Evolutionary conservation across 2,113 vertebrate genomes (phyloP), one percentile per base, ranked within the genome.

Genomic region (Esox niger): DNA sequence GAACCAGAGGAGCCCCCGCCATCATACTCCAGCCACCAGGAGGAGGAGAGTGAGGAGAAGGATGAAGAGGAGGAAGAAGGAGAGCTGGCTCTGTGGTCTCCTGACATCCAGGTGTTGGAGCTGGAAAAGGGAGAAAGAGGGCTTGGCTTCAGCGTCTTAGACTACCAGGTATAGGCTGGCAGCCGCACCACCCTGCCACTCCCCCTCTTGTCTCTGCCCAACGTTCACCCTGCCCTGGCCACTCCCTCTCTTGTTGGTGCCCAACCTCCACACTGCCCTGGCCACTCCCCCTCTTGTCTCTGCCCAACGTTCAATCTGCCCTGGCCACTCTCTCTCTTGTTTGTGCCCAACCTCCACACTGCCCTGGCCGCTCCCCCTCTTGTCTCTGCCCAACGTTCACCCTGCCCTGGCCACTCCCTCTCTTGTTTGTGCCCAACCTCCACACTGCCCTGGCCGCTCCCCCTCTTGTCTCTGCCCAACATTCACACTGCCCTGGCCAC

Each of bases 111-210:
- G 77, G 64, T 90, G 73, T 76, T 98, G 71, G 88, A 94, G 78
- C 88, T 99, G 63, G 85, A 93, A 63, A 99, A 99, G 75, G 94
- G 88, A 70, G 90, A 84, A 27, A 89, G 90, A 74, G 94, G 97
- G 46, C 91, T 99, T 17, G 97, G 97, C 79, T 98, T 99, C 92
- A 98, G 97, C 89, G 95, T 99, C 87, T 90, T 99, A 59, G 97
- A 99, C 78, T 99, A 99, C 75, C 96, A 98, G 96, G 97, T 99
- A 90, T 66, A 20, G 58, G 10, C 17, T 21, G 21, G n/a, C 49
- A 2, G 23, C 6, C 3, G 9, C 6, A 61, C 9, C n/a, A 13
- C 10, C 59, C 5, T n/a, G 25, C 23, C 27, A 29, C 26, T 11
- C 23, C 55, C n/a, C 20, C 17, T 25, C 61, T 30, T 7, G 11